A percentile compares a stretch with the other conserved stretches of the same genome.
Conservation (phyloP, 2,113 vertebrate genomes). For the Herpetotheres cachinnans region DNA sequence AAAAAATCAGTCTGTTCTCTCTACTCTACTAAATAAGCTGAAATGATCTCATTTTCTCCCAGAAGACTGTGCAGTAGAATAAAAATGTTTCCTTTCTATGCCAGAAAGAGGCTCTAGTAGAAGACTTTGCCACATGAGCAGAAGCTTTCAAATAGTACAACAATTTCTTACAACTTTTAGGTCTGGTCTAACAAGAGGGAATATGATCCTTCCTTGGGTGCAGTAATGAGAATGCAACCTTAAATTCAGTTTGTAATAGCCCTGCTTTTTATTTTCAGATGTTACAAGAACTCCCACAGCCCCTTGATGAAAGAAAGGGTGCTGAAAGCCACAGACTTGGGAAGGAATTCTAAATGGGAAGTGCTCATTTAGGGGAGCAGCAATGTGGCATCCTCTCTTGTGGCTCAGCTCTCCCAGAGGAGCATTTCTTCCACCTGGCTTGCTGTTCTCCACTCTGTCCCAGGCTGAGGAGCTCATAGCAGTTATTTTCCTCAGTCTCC, state of each 20-base stretch:
- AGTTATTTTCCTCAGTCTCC: neutral
- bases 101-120: neutral
- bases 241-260: neutral
- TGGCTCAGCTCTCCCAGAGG: neutral
- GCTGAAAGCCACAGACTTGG: neutral
- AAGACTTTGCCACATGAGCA: neutral
- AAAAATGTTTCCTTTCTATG: neutral
- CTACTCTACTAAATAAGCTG: neutral
- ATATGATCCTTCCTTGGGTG: conserved; percentile 3
- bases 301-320: neutral
- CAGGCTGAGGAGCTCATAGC: neutral
- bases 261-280: conserved; percentile 11
- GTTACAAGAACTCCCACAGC: neutral
- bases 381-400: neutral
- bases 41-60: neutral
- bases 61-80: neutral
- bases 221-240: neutral
- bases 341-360: neutral
- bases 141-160: neutral
- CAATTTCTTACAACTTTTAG: neutral
- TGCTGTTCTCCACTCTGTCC: neutral
- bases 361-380: neutral
- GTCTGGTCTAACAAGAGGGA: neutral
- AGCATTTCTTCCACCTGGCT: neutral
- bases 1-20: neutral